phyloP scores from a whole-genome alignment of 2,797 vertebrate species.

The Parambassis ranga region DNA sequence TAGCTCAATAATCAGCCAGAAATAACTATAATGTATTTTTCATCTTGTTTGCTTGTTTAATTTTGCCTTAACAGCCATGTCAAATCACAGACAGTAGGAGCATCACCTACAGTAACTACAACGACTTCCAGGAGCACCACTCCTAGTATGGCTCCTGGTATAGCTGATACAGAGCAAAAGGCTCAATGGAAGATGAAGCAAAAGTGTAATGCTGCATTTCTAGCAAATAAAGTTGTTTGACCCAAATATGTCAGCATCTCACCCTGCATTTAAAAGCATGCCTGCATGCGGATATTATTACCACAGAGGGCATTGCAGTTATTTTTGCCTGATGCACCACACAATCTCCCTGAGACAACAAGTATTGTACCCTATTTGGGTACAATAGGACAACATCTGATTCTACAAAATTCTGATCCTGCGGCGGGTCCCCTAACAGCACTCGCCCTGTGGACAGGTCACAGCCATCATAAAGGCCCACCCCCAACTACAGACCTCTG shows the following conservation, averaged over 20 bases:
- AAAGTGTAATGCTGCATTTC: slow-evolving; percentile 11
- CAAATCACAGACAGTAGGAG: not conserved
- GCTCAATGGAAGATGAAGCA: not conserved
- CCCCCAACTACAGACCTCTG: slow-evolving; percentile 8
- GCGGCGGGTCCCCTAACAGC: slow-evolving; percentile 19
- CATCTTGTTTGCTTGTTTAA: too few species aligned
- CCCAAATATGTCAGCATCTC: slow-evolving; percentile 58
- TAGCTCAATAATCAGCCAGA: too few species aligned
- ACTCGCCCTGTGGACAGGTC: slow-evolving; percentile 11
- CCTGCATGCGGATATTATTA: slow-evolving; percentile 11
- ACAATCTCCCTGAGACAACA: not conserved
- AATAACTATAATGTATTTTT: too few species aligned
- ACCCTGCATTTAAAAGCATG: slow-evolving; percentile 19
- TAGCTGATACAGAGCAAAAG: slow-evolving; percentile 18
- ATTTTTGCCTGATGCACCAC: not conserved
- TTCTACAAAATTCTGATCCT: slow-evolving; percentile 8
- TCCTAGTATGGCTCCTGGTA: not conserved
- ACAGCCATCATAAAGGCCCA: slow-evolving; percentile 24
- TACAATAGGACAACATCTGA: slow-evolving; percentile 5
- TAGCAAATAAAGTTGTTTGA: slow-evolving; percentile 28
- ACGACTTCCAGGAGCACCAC: not conserved
- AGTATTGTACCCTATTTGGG: not conserved
- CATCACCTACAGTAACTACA: slow-evolving; percentile 8
- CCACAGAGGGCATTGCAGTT: not conserved
- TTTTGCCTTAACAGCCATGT: not conserved